phyloP scores from a whole-genome alignment of 2,888 invertebrate species.

The Bellardia bayeri region DNA sequence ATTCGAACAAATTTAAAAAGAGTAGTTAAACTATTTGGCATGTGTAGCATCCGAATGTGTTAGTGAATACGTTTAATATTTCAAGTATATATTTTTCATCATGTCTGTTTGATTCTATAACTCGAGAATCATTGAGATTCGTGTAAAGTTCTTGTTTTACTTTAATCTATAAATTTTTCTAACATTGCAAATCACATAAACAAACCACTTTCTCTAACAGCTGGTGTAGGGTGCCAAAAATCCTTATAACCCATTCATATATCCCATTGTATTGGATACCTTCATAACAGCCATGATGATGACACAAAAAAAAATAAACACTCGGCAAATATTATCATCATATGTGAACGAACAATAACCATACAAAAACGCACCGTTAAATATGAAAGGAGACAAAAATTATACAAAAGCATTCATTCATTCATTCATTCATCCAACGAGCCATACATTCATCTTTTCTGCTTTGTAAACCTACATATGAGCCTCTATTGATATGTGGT shows the following conservation, averaged over 20 bases:
- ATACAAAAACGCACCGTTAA: constrained; percentile 62
- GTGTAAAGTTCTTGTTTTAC: too few species aligned
- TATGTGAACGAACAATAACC: constrained; percentile 60
- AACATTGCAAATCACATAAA: neutral
- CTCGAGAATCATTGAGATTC: too few species aligned
- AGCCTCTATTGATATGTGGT: constrained; percentile 65
- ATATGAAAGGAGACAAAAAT: constrained; percentile 40
- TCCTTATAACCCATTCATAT: constrained; percentile 24
- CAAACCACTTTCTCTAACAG: neutral
- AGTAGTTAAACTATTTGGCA: too few species aligned
- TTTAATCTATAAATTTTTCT: neutral
- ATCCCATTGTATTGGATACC: constrained; percentile 55
- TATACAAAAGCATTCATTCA: constrained; percentile 51
- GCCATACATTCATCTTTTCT: constrained; percentile 27
- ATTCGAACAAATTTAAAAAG: too few species aligned
- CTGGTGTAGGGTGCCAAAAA: constrained; percentile 11
- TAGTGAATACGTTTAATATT: too few species aligned
- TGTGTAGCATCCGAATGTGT: too few species aligned
- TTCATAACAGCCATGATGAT: constrained; percentile 45
- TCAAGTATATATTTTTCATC: too few species aligned
- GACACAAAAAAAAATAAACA: constrained; percentile 49
- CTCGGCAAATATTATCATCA: constrained; percentile 68
- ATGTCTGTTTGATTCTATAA: too few species aligned
- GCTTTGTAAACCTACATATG: constrained; percentile 46
- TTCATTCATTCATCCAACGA: neutral